A percentile compares a stretch with the other conserved stretches of the same genome.
These are phyloP conservation scores for Zosterops borbonicus DNA, from an alignment of 2,113 vertebrate species.

Conservation along the genomic window DNA sequence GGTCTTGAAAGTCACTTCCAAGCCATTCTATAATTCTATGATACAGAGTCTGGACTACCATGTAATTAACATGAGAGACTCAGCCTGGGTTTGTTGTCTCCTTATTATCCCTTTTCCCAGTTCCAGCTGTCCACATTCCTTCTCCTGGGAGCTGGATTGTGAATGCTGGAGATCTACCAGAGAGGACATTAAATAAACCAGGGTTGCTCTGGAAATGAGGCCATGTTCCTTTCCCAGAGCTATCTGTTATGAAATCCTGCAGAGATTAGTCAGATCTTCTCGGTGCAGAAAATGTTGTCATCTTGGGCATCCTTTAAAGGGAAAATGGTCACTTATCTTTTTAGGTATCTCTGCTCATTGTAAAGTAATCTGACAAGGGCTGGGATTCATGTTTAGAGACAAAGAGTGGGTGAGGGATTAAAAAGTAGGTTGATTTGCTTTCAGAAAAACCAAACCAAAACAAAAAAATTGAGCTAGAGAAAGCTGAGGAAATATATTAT, in stretches of 20 bases:
- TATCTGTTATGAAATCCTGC: conserved; percentile 22
- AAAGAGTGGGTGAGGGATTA: neutral
- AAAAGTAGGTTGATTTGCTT: neutral
- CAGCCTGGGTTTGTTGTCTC: fast-evolving
- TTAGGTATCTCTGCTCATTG: conserved; percentile 23
- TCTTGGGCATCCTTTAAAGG: neutral
- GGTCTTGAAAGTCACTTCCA: neutral
- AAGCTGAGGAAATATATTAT: neutral
- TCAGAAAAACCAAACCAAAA: neutral
- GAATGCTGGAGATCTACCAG: neutral
- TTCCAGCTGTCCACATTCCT: neutral
- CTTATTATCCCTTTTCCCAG: neutral
- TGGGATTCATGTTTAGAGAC: neutral
- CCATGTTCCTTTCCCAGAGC: conserved; percentile 33
- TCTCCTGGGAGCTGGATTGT: neutral
- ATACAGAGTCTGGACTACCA: neutral
- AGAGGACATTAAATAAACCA: neutral
- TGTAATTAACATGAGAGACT: neutral
- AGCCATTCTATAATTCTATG: neutral
- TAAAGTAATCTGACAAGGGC: neutral
- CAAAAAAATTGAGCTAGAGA: neutral
- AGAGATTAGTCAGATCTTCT: conserved; percentile 30
- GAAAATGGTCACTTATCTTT: conserved; percentile 44
- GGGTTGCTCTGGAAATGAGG: conserved; percentile 13
- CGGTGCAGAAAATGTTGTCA: neutral